Base-by-base conservation (phyloP, 2,888 invertebrate species). In the Anagyrus pseudococci region DNA sequence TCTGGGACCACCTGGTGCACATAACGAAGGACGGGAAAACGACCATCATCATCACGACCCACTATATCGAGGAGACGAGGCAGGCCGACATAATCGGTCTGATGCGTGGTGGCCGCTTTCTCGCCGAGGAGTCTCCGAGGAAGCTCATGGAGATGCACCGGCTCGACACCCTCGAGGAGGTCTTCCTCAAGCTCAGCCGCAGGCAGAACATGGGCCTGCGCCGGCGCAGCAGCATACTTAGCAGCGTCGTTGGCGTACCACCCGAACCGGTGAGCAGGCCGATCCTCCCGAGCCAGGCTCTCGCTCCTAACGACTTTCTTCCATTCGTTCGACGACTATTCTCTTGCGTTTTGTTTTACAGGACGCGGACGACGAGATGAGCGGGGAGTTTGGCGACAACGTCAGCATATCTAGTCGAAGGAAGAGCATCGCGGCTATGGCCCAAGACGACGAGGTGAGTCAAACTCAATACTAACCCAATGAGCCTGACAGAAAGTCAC, bases 351-450 rank as follows among this genome's bases (percentile, higher is more conserved):
- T 7, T 29, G 29, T 43, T 19, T 59, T 49, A 33, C 25, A 81
- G 80, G 77, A 77, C 25, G 69, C 66, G 0, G 79, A 77, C 44
- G 78, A 79, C 26, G 93, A 93, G 79, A 92, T 93, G 70, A 92
- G 92, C 19, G 93, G 93, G 3, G 93, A 93, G 78, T 93, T 93
- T 68, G 93, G 93, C 47, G 93, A 93, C 78, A 93, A 92, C 73
- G 87, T 92, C 2, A 92, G 92, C 3, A 88, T 92, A 84, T 87
- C 88, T 57, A 91, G 91, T 73, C 86, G 88, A 66, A 87, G 88
- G 10, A 84, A 86, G 58, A 79, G 84, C 65, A 86, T 89, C 55
- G 88, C 88, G 0, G 86, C 89, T 44, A 84, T 85, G 10, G 84
- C 52, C 10, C 4, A 4, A 4, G 74, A 76, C 13, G 75, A 70